Evolutionary conservation across 2,888 invertebrate genomes (phyloP).

Genomic region (Orchestes rusci): DNA sequence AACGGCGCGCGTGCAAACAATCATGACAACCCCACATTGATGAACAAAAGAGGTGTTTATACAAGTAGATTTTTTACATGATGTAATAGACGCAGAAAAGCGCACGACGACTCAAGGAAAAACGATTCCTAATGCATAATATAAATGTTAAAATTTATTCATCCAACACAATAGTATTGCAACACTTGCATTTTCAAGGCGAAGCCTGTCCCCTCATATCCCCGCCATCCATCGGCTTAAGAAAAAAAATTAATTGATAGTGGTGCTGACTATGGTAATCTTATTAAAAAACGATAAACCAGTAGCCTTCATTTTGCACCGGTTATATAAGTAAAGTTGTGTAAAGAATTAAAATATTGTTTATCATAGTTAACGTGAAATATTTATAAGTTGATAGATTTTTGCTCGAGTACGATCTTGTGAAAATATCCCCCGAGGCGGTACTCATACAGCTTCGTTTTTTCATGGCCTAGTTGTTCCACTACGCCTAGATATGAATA

Average conservation of each 20-base stretch:
- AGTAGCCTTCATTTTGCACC: slow-evolving; percentile 14
- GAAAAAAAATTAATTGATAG: slow-evolving; percentile 18
- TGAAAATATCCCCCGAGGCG: slow-evolving; percentile 4
- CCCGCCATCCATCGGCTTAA: slow-evolving; percentile 6
- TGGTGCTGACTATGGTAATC: slow-evolving; percentile 18
- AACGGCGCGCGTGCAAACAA: no score
- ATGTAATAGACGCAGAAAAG: slow-evolving; percentile 12
- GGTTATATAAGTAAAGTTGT: slow-evolving; percentile 15
- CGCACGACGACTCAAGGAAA: slow-evolving; percentile 14
- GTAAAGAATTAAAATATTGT: slow-evolving; percentile 11
- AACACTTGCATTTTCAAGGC: slow-evolving; percentile 20
- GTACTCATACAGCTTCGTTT: background rate
- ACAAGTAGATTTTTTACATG: no score
- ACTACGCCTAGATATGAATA: no score
- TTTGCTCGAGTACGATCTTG: background rate
- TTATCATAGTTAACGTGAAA: slow-evolving; percentile 6
- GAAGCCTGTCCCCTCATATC: slow-evolving; percentile 18
- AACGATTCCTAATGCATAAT: slow-evolving; percentile 20
- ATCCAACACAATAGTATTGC: slow-evolving; percentile 18
- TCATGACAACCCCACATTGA: no score
- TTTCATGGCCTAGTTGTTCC: background rate
- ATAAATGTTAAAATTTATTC: slow-evolving; percentile 17
- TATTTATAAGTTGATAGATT: slow-evolving; percentile 1
- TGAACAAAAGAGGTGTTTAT: no score
- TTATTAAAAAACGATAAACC: slow-evolving; percentile 14